Evolutionary conservation across 2,797 vertebrate species (phyloP).

Genomic region (Bufotes viridis): DNA sequence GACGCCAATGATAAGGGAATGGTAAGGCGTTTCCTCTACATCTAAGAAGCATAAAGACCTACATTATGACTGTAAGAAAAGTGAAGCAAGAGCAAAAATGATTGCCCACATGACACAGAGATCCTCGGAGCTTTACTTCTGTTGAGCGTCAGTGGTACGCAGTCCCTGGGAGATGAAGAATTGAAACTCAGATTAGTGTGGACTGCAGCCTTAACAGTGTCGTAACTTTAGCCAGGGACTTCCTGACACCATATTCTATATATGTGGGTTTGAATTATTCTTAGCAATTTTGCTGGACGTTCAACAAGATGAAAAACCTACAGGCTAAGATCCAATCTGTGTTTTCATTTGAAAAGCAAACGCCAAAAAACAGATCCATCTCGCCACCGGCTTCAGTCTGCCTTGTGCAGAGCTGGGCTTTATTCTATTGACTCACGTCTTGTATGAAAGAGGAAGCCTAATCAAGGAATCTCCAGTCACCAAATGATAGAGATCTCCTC

Average conservation of each 20-base stretch:
- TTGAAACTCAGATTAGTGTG: conserved; percentile 18
- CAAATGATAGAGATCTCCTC: neutral
- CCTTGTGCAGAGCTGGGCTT: neutral
- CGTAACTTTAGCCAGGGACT: conserved; percentile 14
- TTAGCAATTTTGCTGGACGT: conserved; percentile 8
- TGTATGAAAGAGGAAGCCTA: neutral
- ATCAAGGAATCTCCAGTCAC: neutral
- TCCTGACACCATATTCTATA: conserved; percentile 24
- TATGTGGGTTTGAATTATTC: conserved; percentile 23
- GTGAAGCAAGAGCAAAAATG: neutral
- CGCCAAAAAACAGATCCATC: neutral
- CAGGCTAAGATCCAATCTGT: neutral
- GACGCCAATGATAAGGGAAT: neutral
- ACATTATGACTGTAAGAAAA: neutral
- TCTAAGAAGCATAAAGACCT: neutral
- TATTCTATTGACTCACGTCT: neutral
- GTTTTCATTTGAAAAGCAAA: neutral
- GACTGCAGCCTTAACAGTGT: conserved; percentile 14
- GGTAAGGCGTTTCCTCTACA: neutral
- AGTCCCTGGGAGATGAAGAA: conserved; percentile 14
- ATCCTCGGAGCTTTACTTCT: neutral
- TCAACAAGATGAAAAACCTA: neutral
- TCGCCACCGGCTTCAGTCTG: neutral
- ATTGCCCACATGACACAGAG: neutral
- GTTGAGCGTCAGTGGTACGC: conserved; percentile 6